These are phyloP conservation scores for Lomographa bimaculata DNA, from an alignment of 2,888 invertebrate genomes.

Conservation along the genomic window DNA sequence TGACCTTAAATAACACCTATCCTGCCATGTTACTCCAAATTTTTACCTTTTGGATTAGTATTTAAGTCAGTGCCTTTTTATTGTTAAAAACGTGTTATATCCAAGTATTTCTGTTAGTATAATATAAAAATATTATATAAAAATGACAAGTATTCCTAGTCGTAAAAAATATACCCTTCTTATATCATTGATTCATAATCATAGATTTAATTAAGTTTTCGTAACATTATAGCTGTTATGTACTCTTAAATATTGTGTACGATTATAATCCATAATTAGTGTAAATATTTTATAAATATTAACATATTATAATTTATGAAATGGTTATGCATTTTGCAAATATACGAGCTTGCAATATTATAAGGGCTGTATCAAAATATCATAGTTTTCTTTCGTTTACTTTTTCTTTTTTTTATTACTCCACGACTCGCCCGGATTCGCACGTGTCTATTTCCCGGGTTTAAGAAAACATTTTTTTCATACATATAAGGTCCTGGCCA, in stretches of 20 bases:
- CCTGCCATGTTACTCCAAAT: slow-evolving; percentile 35
- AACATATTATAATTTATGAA: slow-evolving; percentile 5
- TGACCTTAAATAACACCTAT: slow-evolving; percentile 33
- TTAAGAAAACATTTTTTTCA: no score
- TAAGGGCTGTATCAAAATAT: slow-evolving; percentile 18
- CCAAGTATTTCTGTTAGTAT: slow-evolving; percentile 22
- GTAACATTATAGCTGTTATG: slow-evolving; percentile 18
- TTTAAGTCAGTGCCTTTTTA: slow-evolving; percentile 70
- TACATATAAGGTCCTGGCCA: no score
- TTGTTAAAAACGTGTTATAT: slow-evolving; percentile 39
- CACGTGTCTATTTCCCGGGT: no score
- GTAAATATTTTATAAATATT: slow-evolving; percentile 11
- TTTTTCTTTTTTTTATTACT: no score
- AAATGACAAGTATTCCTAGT: slow-evolving; percentile 27
- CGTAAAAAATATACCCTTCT: slow-evolving; percentile 21
- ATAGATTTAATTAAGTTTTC: slow-evolving; percentile 13
- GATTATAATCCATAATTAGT: slow-evolving; percentile 11
- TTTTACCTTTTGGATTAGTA: slow-evolving; percentile 51
- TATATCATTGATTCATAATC: slow-evolving; percentile 22
- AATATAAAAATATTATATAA: slow-evolving; percentile 7
- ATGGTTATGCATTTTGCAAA: slow-evolving; percentile 39
- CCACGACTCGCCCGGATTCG: no score
- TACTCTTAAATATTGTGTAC: slow-evolving; percentile 33
- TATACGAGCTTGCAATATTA: slow-evolving; percentile 50
- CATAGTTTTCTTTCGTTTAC: no score